A percentile compares a stretch with the other conserved stretches of the same genome.
Conservation (phyloP, 2,113 vertebrate species). For the Ciconia boyciana region DNA sequence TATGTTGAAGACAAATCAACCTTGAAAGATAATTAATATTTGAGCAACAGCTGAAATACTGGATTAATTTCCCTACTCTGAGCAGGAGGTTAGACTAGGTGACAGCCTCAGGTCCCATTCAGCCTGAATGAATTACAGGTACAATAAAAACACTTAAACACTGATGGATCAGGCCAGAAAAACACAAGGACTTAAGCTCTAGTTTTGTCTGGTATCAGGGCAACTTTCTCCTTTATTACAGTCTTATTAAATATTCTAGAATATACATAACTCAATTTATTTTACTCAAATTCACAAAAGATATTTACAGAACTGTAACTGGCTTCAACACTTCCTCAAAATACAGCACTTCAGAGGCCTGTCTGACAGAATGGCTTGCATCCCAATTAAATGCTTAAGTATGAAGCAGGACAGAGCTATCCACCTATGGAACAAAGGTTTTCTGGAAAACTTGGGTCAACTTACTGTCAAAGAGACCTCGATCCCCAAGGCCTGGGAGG, state of each 20-base stretch:
- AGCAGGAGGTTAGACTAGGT: neutral
- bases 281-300: slow-evolving; percentile 4
- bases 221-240: neutral
- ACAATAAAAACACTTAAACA: neutral
- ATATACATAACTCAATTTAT: neutral
- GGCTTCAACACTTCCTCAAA: neutral
- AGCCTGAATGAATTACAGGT: neutral
- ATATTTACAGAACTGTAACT: neutral
- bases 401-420: neutral
- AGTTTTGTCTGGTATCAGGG: neutral
- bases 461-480: neutral
- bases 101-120: neutral
- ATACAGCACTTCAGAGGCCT: neutral
- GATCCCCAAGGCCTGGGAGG: neutral
- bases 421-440: neutral
- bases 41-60: neutral
- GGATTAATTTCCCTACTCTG: neutral
- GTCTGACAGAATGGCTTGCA: neutral
- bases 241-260: neutral
- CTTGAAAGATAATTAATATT: neutral
- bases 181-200: neutral
- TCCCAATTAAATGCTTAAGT: neutral
- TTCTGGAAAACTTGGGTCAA: neutral
- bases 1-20: neutral
- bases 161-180: neutral